A percentile compares a stretch with the other conserved stretches of the same genome.
These are phyloP conservation scores for Battus philenor DNA, from an alignment of 1,140 invertebrate species.

Conservation along the genomic window DNA sequence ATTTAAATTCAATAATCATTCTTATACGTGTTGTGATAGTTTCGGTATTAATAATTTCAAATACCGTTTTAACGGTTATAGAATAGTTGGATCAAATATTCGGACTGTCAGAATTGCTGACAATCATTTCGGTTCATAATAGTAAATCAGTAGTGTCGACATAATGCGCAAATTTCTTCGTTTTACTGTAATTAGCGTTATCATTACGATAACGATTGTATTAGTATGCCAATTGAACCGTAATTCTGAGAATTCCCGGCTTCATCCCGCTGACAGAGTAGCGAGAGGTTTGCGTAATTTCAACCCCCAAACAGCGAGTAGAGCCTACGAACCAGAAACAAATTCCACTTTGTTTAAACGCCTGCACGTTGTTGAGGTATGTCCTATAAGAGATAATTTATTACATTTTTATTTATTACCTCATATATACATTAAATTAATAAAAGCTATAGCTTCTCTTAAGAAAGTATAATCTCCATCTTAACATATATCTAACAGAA, in stretches of 20 bases:
- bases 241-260: background rate
- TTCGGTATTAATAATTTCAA: too few species aligned
- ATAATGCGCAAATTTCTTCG: constrained; percentile 10
- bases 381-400: background rate
- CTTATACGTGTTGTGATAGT: too few species aligned
- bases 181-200: background rate
- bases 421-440: too few species aligned
- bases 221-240: background rate
- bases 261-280: background rate
- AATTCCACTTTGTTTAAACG: background rate
- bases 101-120: too few species aligned
- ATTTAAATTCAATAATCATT: too few species aligned
- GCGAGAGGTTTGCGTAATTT: background rate
- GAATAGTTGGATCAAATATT: too few species aligned
- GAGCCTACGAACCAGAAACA: background rate
- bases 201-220: background rate
- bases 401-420: too few species aligned
- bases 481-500: too few species aligned
- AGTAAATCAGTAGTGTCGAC: background rate
- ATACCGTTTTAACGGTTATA: too few species aligned
- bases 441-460: too few species aligned
- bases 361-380: constrained; percentile 1
- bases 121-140: background rate
- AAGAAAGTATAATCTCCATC: too few species aligned
- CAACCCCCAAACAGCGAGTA: background rate